phyloP scores from a whole-genome alignment of 1,140 invertebrate genomes.

The Lepidurus couesii region DNA sequence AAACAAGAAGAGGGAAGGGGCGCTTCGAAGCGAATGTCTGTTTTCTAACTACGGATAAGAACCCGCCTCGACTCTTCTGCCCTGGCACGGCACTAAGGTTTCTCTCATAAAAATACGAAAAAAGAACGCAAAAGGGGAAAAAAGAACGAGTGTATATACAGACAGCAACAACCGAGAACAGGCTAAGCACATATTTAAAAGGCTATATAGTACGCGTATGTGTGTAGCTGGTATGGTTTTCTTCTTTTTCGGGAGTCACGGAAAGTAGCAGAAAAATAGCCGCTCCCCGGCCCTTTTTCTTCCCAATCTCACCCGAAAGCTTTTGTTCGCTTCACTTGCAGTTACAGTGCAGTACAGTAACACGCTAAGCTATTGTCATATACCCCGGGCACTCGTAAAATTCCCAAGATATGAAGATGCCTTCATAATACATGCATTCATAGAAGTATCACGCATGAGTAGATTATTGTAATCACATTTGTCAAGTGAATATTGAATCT shows the following conservation, averaged over 20 bases:
- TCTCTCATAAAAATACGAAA: neutral
- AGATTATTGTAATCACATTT: too few relatives aligned
- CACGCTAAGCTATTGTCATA: neutral
- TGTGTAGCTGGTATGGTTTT: too few relatives aligned
- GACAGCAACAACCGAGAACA: too few relatives aligned
- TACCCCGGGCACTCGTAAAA: too few relatives aligned
- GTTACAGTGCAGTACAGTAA: neutral
- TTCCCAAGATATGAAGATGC: too few relatives aligned
- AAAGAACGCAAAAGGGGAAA: neutral
- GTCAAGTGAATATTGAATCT: too few relatives aligned
- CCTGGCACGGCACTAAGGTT: neutral
- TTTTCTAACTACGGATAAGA: neutral
- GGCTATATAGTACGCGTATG: too few relatives aligned
- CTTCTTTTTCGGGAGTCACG: too few relatives aligned
- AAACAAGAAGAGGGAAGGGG: neutral
- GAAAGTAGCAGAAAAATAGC: neutral
- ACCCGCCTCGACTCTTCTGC: neutral
- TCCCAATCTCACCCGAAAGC: slow-evolving; percentile 1
- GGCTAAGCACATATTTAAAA: too few relatives aligned
- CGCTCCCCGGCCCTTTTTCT: neutral
- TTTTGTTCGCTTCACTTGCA: slow-evolving; percentile 13
- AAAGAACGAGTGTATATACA: neutral
- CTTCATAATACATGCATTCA: too few relatives aligned
- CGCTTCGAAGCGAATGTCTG: neutral
- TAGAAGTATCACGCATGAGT: too few relatives aligned